phyloP scores from a whole-genome alignment of 2,797 vertebrate genomes.

The Paratrypauchen microcephalus region DNA sequence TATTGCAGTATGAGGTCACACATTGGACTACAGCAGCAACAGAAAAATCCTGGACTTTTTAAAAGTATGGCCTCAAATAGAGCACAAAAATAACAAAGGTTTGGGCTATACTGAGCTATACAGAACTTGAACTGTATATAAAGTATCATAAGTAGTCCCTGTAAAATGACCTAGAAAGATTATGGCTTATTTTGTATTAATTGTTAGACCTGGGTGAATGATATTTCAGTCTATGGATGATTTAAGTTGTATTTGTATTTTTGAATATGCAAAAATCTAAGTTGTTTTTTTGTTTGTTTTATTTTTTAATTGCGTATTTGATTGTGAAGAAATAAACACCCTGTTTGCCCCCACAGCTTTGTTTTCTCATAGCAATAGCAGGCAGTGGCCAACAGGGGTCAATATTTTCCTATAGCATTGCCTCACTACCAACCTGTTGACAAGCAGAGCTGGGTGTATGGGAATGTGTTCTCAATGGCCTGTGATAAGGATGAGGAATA shows the following conservation, averaged over 20 bases:
- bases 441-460: constrained; percentile 25
- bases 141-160: constrained; percentile 37
- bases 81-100: constrained; percentile 1
- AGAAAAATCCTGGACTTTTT: not conserved
- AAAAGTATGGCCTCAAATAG: constrained; percentile 21
- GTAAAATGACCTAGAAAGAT: constrained; percentile 41
- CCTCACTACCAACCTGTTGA: constrained; percentile 21
- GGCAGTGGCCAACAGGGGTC: constrained; percentile 60
- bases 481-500: not conserved
- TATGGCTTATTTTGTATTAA: constrained; percentile 47
- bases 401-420: constrained; percentile 54
- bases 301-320: constrained; percentile 50
- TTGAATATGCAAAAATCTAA: constrained; percentile 30
- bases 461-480: constrained; percentile 39
- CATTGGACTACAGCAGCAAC: not conserved
- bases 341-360: constrained; percentile 25
- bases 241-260: constrained; percentile 18
- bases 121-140: constrained; percentile 32
- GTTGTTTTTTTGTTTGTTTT: constrained; percentile 27
- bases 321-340: constrained; percentile 56
- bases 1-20: not conserved
- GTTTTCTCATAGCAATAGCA: constrained; percentile 1
- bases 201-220: constrained; percentile 71
- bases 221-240: constrained; percentile 59
- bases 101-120: constrained; percentile 33